phyloP scores from a whole-genome alignment of 2,888 invertebrate species.

The Leptura quadrifasciata region DNA sequence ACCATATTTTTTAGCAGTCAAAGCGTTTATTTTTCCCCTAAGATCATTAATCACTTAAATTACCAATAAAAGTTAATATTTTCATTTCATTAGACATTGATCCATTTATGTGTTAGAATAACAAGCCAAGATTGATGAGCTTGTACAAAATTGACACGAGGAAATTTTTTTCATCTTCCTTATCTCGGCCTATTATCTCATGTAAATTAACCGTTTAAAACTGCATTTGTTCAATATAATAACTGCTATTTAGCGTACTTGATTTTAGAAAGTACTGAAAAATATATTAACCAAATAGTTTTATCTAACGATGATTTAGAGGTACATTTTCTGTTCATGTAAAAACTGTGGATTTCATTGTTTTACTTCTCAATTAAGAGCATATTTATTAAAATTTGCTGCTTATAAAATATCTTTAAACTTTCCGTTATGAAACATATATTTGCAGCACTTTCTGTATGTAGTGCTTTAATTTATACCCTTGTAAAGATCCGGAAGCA shows the following conservation, averaged over 20 bases:
- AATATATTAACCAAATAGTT: too few species aligned
- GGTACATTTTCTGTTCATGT: too few species aligned
- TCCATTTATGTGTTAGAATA: slow-evolving; percentile 17
- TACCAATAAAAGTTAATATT: slow-evolving; percentile 42
- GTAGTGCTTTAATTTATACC: slow-evolving; percentile 5
- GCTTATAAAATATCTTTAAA: not conserved
- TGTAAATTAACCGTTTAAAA: slow-evolving; percentile 27
- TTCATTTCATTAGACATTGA: slow-evolving; percentile 32
- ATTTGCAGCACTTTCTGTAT: not conserved
- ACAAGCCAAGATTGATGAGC: slow-evolving; percentile 33
- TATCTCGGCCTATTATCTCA: slow-evolving; percentile 30
- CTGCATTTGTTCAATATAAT: slow-evolving; percentile 13
- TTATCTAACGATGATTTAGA: too few species aligned
- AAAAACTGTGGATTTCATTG: not conserved
- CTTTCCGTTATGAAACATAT: not conserved
- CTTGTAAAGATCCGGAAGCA: slow-evolving; percentile 25
- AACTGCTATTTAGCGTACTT: not conserved
- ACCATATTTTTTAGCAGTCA: not conserved
- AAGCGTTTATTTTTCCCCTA: slow-evolving; percentile 13
- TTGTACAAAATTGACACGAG: slow-evolving; percentile 24
- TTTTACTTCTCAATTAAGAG: not conserved
- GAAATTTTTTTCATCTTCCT: slow-evolving; percentile 22
- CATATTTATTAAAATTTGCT: not conserved
- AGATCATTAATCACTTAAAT: slow-evolving; percentile 34
- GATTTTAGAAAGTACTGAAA: not conserved